Conservation (phyloP, 2,797 vertebrate genomes). For the Hyperoplus immaculatus region DNA sequence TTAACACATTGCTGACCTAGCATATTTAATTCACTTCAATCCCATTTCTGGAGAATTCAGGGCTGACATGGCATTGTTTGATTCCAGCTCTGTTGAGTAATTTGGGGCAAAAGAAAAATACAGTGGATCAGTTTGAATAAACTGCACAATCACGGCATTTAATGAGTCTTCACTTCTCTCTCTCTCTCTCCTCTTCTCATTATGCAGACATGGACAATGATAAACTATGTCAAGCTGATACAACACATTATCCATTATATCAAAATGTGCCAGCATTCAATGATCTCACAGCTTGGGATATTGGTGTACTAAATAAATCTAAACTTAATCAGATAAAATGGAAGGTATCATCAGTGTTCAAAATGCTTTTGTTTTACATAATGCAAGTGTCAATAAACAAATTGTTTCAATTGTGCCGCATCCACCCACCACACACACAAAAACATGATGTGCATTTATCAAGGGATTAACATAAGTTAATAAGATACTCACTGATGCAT, state of each 20-base stretch:
- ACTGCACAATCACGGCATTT: conserved; percentile 49
- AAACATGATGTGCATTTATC: not conserved
- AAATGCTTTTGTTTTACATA: conserved; percentile 23
- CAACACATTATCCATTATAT: conserved; percentile 52
- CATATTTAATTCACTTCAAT: conserved; percentile 68
- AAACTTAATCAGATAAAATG: not conserved
- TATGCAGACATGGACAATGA: conserved; percentile 43
- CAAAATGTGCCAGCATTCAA: conserved; percentile 31
- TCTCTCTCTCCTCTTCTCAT: conserved; percentile 38
- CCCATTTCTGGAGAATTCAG: conserved; percentile 75
- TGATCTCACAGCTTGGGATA: conserved; percentile 24
- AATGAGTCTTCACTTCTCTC: conserved; percentile 64
- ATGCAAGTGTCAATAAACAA: conserved; percentile 1
- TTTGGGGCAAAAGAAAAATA: conserved; percentile 57
- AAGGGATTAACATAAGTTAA: conserved; percentile 29
- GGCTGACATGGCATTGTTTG: conserved; percentile 81
- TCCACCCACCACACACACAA: no score
- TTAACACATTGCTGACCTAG: conserved; percentile 69
- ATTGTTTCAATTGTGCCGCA: not conserved
- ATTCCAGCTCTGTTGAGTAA: conserved; percentile 78
- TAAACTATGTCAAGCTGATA: conserved; percentile 59
- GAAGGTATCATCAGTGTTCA: conserved; percentile 1
- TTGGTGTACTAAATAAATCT: conserved; percentile 15
- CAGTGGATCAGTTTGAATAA: conserved; percentile 50
- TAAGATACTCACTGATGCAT: conserved; percentile 90